Evolutionary conservation across 2,797 vertebrate species (phyloP).

Genomic region (Sarcoramphus papa): DNA sequence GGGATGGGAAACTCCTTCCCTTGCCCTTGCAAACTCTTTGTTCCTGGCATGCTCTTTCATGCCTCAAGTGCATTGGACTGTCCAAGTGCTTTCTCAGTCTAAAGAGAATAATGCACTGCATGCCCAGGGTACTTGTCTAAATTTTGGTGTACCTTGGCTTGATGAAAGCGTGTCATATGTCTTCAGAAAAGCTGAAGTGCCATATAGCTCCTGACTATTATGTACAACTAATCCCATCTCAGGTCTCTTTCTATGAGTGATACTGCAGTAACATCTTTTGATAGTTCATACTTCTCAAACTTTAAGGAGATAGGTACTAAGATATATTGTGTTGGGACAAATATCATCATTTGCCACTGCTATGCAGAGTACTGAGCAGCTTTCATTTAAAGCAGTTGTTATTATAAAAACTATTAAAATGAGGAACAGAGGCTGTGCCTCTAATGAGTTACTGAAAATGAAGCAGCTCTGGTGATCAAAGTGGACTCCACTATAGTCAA

Average conservation of each 20-base stretch:
- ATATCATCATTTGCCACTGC: background rate
- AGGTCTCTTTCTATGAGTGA: background rate
- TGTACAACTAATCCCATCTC: background rate
- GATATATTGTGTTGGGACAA: background rate
- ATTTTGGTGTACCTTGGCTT: background rate
- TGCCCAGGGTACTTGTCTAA: background rate
- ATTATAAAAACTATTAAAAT: background rate
- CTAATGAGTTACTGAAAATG: background rate
- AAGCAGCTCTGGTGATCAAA: background rate
- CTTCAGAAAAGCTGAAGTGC: background rate
- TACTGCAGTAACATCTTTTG: background rate
- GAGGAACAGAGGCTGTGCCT: background rate
- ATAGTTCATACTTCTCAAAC: background rate
- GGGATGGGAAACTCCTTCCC: background rate
- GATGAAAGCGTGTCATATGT: background rate
- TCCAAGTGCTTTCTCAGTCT: background rate
- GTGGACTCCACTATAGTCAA: background rate
- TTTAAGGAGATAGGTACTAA: background rate
- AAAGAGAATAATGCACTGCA: background rate
- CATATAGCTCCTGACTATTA: background rate
- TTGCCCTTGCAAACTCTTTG: background rate
- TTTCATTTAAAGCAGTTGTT: background rate
- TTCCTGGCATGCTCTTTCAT: background rate
- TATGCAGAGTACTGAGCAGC: background rate
- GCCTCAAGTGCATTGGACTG: accelerated